Evolutionary conservation across 2,888 invertebrate species (phyloP), one percentile per base, ranked within the genome.

Genomic region (Tribolium freemani): DNA sequence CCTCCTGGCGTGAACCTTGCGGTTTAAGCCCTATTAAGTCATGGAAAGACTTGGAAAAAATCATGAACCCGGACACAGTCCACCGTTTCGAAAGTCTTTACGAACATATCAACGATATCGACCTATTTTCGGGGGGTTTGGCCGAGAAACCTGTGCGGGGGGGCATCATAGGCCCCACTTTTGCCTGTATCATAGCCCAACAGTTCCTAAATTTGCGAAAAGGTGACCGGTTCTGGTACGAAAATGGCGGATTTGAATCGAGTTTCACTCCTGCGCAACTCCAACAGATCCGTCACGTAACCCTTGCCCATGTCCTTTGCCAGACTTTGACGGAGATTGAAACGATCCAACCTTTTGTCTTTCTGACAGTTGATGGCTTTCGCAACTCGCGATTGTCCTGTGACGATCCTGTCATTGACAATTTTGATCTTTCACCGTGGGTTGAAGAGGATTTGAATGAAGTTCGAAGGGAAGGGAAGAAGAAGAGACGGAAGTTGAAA

Each of bases 181-280:
- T 96, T 79, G 94, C 94, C 26, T 96, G 96, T 82, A 93, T 96
- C 67, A 93, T 96, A 53, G 96, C 94, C 0, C 94, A 94, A 80
- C 95, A 96, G 85, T 96, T 96, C 82, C 89, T 91, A 6, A 93
- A 93, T 81, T 86, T 94, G 0, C 90, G 94, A 0, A 92, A 91
- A 83, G 94, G 94, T 9, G 94, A 94, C 83, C 87, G 94, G 71
- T 94, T 94, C 84, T 94, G 94, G 94, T 95, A 94, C 81, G 96
- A 96, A 85, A 95, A 95, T 83, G 90, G 91, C 1, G 90, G 90
- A 2, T 90, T 91, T 50, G 92, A 93, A 72, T 93, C 90, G 26
- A 92, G 93, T 0, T 93, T 95, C 80, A 94, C 93, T 0, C 91
- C 92, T 1, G 90, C 91, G 0, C 95, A 96, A 83, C 85, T 96